A percentile compares a stretch with the other conserved stretches of the same genome.
Conservation (phyloP, 2,113 vertebrate genomes). For the Peromyscus leucopus region DNA sequence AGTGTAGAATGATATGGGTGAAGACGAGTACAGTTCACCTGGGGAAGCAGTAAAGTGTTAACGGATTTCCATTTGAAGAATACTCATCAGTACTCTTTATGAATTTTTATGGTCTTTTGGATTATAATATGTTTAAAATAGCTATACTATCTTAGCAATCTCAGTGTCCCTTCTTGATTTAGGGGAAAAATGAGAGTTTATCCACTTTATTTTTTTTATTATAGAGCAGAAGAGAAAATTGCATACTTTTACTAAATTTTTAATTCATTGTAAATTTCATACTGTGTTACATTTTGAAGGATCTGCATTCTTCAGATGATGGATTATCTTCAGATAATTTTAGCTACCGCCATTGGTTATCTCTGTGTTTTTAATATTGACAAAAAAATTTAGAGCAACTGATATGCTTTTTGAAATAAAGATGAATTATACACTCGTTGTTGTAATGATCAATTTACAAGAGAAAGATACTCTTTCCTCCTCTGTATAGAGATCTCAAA, state of each 20-base stretch:
- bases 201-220: conserved; percentile 6
- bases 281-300: conserved; percentile 29
- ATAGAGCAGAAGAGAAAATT: conserved; percentile 7
- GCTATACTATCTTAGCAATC: conserved; percentile 29
- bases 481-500: not conserved
- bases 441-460: not conserved
- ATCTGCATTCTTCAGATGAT: not conserved
- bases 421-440: not conserved
- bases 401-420: conserved; percentile 61
- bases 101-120: conserved; percentile 16
- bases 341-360: not conserved
- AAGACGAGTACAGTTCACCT: not conserved
- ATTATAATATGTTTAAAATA: conserved; percentile 65
- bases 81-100: conserved; percentile 71
- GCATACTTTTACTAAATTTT: conserved; percentile 10
- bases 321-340: not conserved
- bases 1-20: not conserved
- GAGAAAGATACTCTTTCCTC: not conserved
- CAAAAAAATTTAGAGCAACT: not conserved
- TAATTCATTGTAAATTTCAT: conserved; percentile 4
- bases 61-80: conserved; percentile 29
- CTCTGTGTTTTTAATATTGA: conserved; percentile 58
- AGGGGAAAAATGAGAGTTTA: not conserved
- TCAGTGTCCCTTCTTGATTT: not conserved
- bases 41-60: conserved; percentile 49